phyloP scores from a whole-genome alignment of 2,113 vertebrate species.

The Myanophis thanlyinensis region DNA sequence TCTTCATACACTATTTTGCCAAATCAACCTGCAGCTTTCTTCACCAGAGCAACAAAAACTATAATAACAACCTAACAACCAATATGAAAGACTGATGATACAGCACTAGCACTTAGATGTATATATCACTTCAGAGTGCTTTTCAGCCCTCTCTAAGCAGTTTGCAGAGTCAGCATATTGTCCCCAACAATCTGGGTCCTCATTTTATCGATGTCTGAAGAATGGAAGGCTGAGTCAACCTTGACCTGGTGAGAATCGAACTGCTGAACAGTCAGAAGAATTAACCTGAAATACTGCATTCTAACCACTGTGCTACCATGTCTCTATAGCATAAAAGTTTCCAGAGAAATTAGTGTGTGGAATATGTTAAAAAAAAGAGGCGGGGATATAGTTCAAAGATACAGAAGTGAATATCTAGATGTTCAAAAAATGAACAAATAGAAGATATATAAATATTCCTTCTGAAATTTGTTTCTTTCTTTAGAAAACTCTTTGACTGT shows the following conservation, averaged over 20 bases:
- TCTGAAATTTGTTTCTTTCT: not conserved
- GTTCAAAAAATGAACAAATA: not conserved
- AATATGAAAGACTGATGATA: not conserved
- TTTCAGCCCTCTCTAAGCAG: too few relatives aligned
- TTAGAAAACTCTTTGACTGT: not conserved
- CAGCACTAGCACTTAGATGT: too few relatives aligned
- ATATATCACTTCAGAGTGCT: too few relatives aligned
- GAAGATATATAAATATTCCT: not conserved
- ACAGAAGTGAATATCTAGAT: not conserved
- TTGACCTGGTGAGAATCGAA: too few relatives aligned
- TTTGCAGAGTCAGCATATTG: too few relatives aligned
- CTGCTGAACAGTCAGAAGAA: too few relatives aligned
- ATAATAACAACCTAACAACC: not conserved
- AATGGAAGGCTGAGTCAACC: too few relatives aligned
- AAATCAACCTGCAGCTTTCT: not conserved
- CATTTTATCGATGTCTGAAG: too few relatives aligned
- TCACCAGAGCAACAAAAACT: not conserved
- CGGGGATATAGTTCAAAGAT: not conserved
- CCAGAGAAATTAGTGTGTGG: not conserved
- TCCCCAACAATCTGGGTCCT: too few relatives aligned
- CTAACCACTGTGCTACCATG: too few relatives aligned
- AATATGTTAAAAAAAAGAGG: not conserved
- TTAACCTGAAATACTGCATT: too few relatives aligned
- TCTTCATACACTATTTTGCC: not conserved
- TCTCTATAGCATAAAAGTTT: not conserved